Evolutionary conservation across 2,113 vertebrate species (phyloP), one percentile per base, ranked within the genome.

Genomic region (Pycnonotus jocosus): DNA sequence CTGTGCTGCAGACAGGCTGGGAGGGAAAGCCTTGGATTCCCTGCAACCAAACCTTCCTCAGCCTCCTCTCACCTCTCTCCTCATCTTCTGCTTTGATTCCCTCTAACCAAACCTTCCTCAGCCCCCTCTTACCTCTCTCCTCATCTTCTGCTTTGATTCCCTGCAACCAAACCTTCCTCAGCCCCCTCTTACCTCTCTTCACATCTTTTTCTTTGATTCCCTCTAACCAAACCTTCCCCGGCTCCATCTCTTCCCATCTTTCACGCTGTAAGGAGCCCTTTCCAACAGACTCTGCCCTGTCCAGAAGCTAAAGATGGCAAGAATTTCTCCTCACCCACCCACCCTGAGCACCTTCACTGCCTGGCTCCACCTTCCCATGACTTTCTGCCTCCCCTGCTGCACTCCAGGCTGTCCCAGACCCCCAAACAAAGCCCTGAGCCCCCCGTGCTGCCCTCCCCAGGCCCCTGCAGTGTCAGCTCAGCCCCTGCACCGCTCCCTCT

Each of bases 1-100:
- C 93, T 42, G 92, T 25, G 84, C 92, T 76, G 92, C 93, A 93
- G 92, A 38, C 87, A 86, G 68, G n/a, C 90, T 95, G 58, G 15
- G 51, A 94, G 90, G 19, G 77, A 60, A 76, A 88, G 76, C 48
- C 47, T 83, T 62, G 37, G 33, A 83, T 33, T 72, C 27, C 81
- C 81, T 62, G 14, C 31, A 38, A 8, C 57, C 57, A 74, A 85
- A 58, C 62, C 68, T 27, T 60, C 77, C 76, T 51, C 44, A n/a
- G 80, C 70, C 65, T 35, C 4, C 2, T 33, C 48, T 62, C 7
- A 10, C 42, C 38, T 51, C 87, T n/a, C 51, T 33, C 51, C 12
- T n/a, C 37, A 44, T 6, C 40, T 64, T 14, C 4, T n/a, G 5
- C 61, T 66, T 61, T 51, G 80, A 86, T 86, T 85, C 50, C 24